Evolutionary conservation across 2,888 invertebrate genomes (phyloP).

Genomic region (Eulithis prunata): DNA sequence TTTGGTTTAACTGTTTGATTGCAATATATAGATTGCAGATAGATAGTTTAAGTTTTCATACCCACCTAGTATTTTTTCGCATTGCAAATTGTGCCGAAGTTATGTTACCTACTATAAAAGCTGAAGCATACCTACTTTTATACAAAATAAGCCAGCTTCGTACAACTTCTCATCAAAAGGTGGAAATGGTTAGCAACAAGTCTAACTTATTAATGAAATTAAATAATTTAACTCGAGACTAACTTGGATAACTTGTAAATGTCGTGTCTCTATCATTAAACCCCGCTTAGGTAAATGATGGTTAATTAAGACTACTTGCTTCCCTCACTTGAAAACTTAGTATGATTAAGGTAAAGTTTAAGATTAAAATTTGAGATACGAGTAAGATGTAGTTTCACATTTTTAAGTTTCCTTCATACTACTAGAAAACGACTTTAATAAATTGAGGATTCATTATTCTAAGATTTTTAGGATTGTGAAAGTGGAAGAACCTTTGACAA

Average conservation of each 20-base stretch:
- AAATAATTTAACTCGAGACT: slow-evolving; percentile 40
- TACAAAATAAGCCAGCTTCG: not conserved
- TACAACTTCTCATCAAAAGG: not conserved
- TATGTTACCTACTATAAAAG: no score
- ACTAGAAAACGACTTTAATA: no score
- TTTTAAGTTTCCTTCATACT: slow-evolving; percentile 1
- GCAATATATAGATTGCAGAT: no score
- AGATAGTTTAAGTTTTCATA: no score
- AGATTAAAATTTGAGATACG: slow-evolving; percentile 29
- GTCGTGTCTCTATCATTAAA: slow-evolving; percentile 49
- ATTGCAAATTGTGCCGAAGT: no score
- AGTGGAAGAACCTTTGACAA: no score
- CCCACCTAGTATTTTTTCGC: no score
- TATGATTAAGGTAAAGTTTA: slow-evolving; percentile 36
- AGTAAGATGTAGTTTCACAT: slow-evolving; percentile 18
- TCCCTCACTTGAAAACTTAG: slow-evolving; percentile 45
- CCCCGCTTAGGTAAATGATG: slow-evolving; percentile 48
- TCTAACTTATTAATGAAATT: slow-evolving; percentile 42
- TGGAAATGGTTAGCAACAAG: slow-evolving; percentile 20
- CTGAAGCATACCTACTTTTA: not conserved
- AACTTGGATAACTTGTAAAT: slow-evolving; percentile 45
- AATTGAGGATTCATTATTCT: no score
- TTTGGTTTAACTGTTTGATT: no score
- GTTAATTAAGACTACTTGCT: slow-evolving; percentile 52
- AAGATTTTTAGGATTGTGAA: no score